Evolutionary conservation across 2,113 vertebrate genomes (phyloP).

Genomic region (Petrocephalus microphthalmus): DNA sequence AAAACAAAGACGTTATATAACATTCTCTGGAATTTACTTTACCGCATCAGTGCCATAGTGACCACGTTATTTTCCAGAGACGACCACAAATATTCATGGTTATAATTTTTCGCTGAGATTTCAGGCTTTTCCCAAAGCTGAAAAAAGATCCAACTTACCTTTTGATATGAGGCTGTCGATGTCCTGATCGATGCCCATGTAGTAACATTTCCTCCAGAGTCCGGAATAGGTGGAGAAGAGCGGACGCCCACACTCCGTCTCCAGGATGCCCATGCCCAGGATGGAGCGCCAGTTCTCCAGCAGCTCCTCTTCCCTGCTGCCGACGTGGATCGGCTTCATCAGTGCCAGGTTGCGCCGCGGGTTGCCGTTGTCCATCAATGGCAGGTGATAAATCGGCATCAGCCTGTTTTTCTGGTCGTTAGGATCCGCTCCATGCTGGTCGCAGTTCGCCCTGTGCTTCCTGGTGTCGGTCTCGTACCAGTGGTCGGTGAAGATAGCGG

Average conservation of each 20-base stretch:
- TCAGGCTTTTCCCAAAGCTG: background rate
- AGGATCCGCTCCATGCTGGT: slow-evolving; percentile 64
- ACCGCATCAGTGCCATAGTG: background rate
- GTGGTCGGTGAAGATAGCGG: slow-evolving; percentile 76
- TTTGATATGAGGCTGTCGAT: slow-evolving; percentile 73
- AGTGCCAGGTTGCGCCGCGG: slow-evolving; percentile 55
- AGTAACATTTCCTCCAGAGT: slow-evolving; percentile 80
- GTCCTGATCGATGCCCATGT: slow-evolving; percentile 66
- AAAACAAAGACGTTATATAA: background rate
- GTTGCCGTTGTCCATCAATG: slow-evolving; percentile 61
- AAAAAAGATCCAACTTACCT: slow-evolving; percentile 43
- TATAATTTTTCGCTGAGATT: background rate
- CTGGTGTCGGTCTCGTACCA: slow-evolving; percentile 82
- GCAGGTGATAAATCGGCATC: slow-evolving; percentile 85
- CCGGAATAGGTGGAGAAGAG: slow-evolving; percentile 75
- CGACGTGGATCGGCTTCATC: slow-evolving; percentile 65
- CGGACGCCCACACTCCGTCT: slow-evolving; percentile 74
- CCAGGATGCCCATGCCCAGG: slow-evolving; percentile 76
- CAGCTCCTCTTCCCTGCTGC: slow-evolving; percentile 64
- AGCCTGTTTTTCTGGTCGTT: slow-evolving; percentile 74
- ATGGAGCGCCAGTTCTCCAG: slow-evolving; percentile 76
- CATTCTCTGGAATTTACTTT: background rate
- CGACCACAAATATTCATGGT: background rate
- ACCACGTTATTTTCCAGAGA: background rate
- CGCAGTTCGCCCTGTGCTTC: slow-evolving; percentile 77